Base-by-base conservation (phyloP, 2,888 invertebrate genomes). In the Celastrina argiolus region DNA sequence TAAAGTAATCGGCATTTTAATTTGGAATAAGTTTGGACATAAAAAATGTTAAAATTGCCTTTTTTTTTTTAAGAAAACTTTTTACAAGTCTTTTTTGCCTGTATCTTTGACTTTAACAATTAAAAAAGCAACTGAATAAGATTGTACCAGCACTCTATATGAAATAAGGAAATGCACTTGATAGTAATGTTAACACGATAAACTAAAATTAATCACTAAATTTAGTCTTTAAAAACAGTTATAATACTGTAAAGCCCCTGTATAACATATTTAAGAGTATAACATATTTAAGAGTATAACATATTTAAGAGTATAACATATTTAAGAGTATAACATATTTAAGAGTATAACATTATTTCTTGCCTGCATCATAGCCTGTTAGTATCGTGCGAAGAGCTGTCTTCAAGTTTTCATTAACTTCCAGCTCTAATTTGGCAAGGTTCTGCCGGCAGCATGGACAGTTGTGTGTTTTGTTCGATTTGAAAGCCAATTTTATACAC, bases 381-480 rank as follows among this genome's bases (percentile, higher is more conserved):
- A 95, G 93, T 36, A 96, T 82, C 3, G 80, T 76, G 51, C 91
- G 83, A 2, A 96, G 85, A 0, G 93, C 92, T 1, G 84, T 77
- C 36, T 88, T 84, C 6, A 96, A 88, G 0, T 80, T 77, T 58
- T 92, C 83, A 77, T 96, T 96, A 0, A 91, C 75, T n/a, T 82
- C 76, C 70, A 93, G 81, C 58, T 87, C 92, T 69, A 91, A 87
- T 69, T 92, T 91, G 0, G 92, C 89, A 3, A 96, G 84, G n/a
- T 92, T 91, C 41, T 87, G 80, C 7, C 96, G 91, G 79, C 97
- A 97, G 67, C 92, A 92, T 0, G 96, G 95, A 77, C 97, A 97
- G 0, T 83, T 87, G 72, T 87, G 92, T 0, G 93, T 88, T 34
- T 93, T 92, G 0, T 93, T 93, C 8, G 91, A 85, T 69, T 85